These are phyloP conservation scores for Venustaconcha ellipsiformis DNA, from an alignment of 1,140 invertebrate genomes.

Conservation along the genomic window DNA sequence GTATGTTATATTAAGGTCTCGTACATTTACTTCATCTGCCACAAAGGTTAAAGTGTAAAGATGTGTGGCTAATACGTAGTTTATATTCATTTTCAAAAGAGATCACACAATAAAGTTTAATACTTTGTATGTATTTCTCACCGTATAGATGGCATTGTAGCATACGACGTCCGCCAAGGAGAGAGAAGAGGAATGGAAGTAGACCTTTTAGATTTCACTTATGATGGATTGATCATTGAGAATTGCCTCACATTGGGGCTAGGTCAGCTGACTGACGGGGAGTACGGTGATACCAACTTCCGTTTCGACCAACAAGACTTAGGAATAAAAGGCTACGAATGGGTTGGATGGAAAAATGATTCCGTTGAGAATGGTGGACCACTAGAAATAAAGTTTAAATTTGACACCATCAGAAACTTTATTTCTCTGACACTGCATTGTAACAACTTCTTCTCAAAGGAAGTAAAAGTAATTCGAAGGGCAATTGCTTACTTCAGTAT, in stretches of 20 bases:
- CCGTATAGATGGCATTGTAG: conserved; percentile 80
- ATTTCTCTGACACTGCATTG: conserved; percentile 84
- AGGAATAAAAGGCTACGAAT: conserved; percentile 81
- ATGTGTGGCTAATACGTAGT: no score
- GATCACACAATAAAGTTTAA: no score
- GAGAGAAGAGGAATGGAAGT: conserved; percentile 79
- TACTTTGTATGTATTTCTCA: conserved; percentile 46
- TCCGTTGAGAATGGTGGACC: conserved; percentile 68
- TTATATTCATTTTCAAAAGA: no score
- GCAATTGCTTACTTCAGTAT: conserved; percentile 86
- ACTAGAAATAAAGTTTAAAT: conserved; percentile 79
- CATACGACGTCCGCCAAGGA: conserved; percentile 88
- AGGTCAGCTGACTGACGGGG: conserved; percentile 90
- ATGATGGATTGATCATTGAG: conserved; percentile 82
- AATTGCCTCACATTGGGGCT: conserved; percentile 74
- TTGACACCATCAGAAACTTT: conserved; percentile 89
- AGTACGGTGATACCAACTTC: conserved; percentile 79
- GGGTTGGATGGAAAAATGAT: conserved; percentile 94
- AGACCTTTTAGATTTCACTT: conserved; percentile 90
- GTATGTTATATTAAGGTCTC: no score
- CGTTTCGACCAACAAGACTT: conserved; percentile 77
- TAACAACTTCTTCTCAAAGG: conserved; percentile 79
- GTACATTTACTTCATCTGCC: no score
- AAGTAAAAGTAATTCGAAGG: conserved; percentile 75
- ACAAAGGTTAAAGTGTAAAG: no score